Percentiles rank a stretch among this genome's conserved stretches.
These are phyloP conservation scores for Enteromius anoplus DNA, from an alignment of 2,797 vertebrate species.

Conservation along the genomic window DNA sequence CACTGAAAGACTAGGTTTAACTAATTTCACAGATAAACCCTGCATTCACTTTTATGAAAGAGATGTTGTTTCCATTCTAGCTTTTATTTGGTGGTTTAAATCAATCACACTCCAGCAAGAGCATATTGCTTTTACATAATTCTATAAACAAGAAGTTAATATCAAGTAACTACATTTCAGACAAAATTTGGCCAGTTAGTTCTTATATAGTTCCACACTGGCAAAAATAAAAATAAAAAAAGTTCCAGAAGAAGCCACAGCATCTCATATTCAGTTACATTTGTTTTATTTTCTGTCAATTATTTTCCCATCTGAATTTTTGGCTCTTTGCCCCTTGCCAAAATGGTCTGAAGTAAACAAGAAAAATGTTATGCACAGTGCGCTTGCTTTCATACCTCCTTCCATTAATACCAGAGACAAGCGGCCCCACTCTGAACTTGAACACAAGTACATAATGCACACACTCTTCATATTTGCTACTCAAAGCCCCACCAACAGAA, in stretches of 20 bases:
- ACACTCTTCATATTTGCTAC: background rate
- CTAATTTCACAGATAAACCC: background rate
- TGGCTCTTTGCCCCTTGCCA: background rate
- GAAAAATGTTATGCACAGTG: background rate
- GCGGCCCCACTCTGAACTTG: background rate
- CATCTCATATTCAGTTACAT: background rate
- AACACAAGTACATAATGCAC: constrained; percentile 10
- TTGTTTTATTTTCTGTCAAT: background rate
- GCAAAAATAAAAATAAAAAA: background rate
- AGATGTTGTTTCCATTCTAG: background rate
- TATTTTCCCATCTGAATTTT: background rate
- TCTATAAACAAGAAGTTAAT: background rate
- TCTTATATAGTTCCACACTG: background rate
- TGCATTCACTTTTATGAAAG: background rate
- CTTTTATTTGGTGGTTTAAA: background rate
- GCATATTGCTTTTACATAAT: background rate
- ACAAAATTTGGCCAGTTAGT: background rate
- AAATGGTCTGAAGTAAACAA: background rate
- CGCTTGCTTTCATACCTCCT: background rate
- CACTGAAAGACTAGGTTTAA: background rate
- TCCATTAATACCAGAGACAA: background rate
- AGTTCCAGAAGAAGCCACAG: background rate
- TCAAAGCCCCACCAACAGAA: constrained; percentile 7
- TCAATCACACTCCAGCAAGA: background rate
- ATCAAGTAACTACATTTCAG: constrained; percentile 7